Conservation (phyloP, 2,797 vertebrate species). For the Coluber constrictor region DNA sequence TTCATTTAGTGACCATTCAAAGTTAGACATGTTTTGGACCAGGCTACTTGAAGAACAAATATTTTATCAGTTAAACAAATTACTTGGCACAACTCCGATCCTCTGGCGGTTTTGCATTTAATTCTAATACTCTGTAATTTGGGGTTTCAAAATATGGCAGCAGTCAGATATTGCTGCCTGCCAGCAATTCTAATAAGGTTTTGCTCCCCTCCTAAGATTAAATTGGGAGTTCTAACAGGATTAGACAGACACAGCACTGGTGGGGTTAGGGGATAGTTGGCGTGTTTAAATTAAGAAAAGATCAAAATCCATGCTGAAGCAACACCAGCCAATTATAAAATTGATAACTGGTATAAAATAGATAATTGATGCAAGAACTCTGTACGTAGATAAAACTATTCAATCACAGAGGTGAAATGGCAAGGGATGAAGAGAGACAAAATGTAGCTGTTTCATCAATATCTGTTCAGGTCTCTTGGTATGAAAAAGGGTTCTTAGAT, state of each 20-base stretch:
- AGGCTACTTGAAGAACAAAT: neutral
- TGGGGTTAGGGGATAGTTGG: accelerated
- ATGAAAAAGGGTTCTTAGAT: neutral
- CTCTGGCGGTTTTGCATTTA: neutral
- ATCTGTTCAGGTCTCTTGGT: neutral
- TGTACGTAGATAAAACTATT: neutral
- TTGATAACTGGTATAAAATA: neutral
- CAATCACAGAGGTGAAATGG: neutral
- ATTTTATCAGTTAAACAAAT: neutral
- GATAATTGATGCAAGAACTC: neutral
- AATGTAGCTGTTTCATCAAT: neutral
- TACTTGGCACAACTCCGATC: neutral
- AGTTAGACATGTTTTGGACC: neutral
- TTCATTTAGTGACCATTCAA: too few relatives aligned
- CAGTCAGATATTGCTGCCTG: neutral
- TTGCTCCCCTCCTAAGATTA: neutral
- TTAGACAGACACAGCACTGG: neutral
- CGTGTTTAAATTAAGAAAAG: neutral
- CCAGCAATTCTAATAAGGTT: neutral
- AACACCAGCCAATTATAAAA: neutral
- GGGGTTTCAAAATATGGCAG: neutral
- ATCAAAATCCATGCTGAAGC: neutral
- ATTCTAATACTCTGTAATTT: neutral
- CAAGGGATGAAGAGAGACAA: neutral
- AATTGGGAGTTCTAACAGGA: neutral